phyloP scores from a whole-genome alignment of 2,113 vertebrate genomes.

The Cyphomyrus plagiostoma region DNA sequence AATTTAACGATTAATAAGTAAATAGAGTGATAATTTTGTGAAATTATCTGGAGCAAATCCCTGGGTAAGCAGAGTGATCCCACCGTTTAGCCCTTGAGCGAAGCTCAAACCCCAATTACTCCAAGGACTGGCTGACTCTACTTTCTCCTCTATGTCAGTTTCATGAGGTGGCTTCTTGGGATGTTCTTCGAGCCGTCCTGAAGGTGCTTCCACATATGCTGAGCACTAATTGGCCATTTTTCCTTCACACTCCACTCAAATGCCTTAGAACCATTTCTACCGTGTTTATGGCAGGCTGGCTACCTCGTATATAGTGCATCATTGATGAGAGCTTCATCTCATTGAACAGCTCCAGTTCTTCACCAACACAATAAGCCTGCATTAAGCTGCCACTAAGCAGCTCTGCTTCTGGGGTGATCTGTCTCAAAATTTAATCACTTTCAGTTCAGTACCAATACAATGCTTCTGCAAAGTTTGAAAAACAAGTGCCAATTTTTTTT shows the following conservation, averaged over 20 bases:
- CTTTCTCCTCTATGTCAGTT: neutral
- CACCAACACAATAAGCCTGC: neutral
- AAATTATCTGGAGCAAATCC: neutral
- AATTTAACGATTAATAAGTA: neutral
- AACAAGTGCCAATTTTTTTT: neutral
- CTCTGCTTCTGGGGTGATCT: neutral
- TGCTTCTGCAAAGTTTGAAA: neutral
- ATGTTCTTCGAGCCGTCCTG: neutral
- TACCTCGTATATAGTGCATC: neutral
- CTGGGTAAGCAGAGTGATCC: neutral
- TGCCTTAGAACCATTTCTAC: neutral
- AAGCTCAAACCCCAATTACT: neutral
- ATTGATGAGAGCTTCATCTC: too few relatives aligned
- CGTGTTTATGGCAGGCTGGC: neutral
- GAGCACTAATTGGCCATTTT: neutral
- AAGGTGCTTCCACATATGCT: neutral
- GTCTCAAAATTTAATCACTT: neutral
- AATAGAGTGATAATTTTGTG: neutral
- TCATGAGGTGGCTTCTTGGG: neutral
- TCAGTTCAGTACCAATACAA: neutral
- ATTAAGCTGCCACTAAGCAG: neutral
- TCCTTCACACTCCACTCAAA: neutral
- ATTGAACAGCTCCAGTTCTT: neutral
- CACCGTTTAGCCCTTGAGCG: neutral
- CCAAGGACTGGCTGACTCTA: neutral